phyloP scores from a whole-genome alignment of 2,113 vertebrate genomes.

The Cottus gobio region DNA sequence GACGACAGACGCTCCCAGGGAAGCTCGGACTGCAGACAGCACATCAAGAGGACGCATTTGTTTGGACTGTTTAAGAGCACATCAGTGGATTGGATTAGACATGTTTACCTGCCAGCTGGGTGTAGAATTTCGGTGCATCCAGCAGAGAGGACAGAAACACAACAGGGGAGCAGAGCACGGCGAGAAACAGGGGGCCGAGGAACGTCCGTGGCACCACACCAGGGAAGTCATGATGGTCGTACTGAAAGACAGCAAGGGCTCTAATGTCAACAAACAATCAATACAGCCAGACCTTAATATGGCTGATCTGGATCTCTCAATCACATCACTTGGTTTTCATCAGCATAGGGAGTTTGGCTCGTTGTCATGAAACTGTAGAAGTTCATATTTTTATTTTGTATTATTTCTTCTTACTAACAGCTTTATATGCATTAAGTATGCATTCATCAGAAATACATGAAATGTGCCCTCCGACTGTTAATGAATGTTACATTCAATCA shows the following conservation, averaged over 20 bases:
- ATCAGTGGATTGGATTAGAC: not conserved
- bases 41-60: slow-evolving; percentile 14
- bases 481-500: not conserved
- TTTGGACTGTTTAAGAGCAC: not conserved
- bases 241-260: slow-evolving; percentile 81
- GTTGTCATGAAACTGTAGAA: not conserved
- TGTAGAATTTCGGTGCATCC: slow-evolving; percentile 88
- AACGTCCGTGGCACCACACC: slow-evolving; percentile 97
- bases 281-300: not conserved
- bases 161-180: slow-evolving; percentile 85
- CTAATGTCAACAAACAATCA: not conserved
- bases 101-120: slow-evolving; percentile 86
- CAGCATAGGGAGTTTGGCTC: not conserved
- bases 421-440: not conserved
- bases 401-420: not conserved
- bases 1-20: slow-evolving; percentile 87
- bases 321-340: not conserved
- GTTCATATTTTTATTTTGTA: not conserved
- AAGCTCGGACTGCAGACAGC: slow-evolving; percentile 85
- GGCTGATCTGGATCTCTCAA: not conserved
- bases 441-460: not conserved
- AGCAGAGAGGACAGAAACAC: slow-evolving; percentile 84
- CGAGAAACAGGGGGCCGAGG: slow-evolving; percentile 90
- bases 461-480: not conserved
- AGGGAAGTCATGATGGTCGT: slow-evolving; percentile 95